These are phyloP conservation scores for Sinotaia quadrata DNA, from an alignment of 2,888 invertebrate genomes.

Conservation along the genomic window DNA sequence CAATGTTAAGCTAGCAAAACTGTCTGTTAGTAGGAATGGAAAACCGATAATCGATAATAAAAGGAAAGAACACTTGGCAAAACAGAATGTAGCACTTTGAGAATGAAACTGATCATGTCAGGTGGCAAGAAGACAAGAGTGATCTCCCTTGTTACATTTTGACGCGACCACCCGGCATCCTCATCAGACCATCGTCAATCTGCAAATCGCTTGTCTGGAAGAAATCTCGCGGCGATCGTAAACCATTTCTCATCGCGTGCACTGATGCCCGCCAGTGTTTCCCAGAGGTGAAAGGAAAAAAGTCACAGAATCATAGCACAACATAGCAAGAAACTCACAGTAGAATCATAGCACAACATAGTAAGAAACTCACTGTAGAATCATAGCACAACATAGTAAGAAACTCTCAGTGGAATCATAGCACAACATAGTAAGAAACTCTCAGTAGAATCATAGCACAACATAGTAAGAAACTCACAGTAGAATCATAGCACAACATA, in stretches of 20 bases:
- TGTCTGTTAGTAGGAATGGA: neutral
- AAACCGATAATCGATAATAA: neutral
- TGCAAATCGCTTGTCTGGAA: conserved; percentile 15
- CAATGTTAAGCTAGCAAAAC: neutral
- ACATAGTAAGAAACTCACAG: no score
- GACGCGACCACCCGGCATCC: conserved; percentile 20
- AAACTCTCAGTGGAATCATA: no score
- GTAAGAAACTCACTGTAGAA: no score
- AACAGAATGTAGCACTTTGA: neutral
- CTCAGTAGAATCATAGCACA: no score
- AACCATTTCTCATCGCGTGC: conserved; percentile 5
- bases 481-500: no score
- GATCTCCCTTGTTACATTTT: conserved; percentile 5
- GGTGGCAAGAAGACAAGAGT: neutral
- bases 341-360: no score
- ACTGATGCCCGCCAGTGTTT: neutral
- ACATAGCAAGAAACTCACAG: no score
- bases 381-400: no score
- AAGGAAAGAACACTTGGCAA: neutral
- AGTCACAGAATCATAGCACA: no score
- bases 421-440: no score
- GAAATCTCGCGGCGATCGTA: neutral
- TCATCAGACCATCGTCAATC: conserved; percentile 15
- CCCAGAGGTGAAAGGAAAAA: conserved; percentile 21
- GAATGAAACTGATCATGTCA: neutral